Conservation (phyloP, 2,797 vertebrate genomes). For the Leucoraja ocellata region DNA sequence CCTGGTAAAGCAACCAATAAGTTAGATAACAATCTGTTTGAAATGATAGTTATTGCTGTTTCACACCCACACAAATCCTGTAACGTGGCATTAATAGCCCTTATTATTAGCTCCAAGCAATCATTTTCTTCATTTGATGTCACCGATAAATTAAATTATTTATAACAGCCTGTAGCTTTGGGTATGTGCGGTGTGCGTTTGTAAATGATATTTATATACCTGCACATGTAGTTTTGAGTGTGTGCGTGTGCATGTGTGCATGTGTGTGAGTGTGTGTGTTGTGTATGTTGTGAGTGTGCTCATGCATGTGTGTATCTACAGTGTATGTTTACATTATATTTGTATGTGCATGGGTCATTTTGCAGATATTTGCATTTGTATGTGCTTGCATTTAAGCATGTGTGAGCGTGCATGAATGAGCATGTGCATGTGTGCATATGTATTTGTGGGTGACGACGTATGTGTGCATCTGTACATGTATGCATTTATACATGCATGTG, state of each 20-base stretch:
- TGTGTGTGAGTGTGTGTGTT: neutral
- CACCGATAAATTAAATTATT: neutral
- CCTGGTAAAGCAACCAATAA: neutral
- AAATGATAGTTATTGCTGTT: neutral
- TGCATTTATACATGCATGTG: neutral
- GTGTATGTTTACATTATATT: too few relatives aligned
- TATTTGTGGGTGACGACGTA: neutral
- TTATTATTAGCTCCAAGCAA: neutral
- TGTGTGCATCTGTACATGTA: neutral
- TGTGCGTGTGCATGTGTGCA: neutral
- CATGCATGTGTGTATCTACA: neutral
- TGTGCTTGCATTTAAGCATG: neutral
- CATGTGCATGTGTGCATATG: neutral
- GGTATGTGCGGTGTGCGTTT: neutral
- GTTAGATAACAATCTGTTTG: neutral
- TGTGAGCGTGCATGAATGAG: neutral
- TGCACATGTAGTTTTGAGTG: neutral
- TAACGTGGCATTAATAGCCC: neutral
- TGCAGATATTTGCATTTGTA: too few relatives aligned
- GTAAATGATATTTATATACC: neutral
- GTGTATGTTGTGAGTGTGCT: neutral
- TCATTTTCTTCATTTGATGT: neutral
- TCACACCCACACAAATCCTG: conserved; percentile 20
- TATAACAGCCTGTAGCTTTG: neutral
- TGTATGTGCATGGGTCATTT: too few relatives aligned